These are phyloP conservation scores for Helostoma temminkii DNA, from an alignment of 2,797 vertebrate genomes.

Conservation along the genomic window DNA sequence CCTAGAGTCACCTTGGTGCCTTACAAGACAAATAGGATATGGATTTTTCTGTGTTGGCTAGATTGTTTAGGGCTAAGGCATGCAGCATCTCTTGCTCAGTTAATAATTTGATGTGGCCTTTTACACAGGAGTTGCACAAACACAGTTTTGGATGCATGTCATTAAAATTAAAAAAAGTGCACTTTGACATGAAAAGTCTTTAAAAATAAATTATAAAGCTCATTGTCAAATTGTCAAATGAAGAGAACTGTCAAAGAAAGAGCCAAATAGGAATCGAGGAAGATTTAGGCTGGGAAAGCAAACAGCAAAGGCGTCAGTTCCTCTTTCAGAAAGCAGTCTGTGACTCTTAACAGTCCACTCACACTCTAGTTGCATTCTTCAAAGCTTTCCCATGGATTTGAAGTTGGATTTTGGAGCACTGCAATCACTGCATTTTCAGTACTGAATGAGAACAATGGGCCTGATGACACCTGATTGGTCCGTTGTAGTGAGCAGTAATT, in stretches of 20 bases:
- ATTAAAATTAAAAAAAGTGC: too few species aligned
- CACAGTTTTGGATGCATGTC: too few species aligned
- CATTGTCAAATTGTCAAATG: too few species aligned
- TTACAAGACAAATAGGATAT: background rate
- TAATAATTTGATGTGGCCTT: too few species aligned
- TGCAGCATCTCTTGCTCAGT: too few species aligned
- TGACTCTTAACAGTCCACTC: slow-evolving; percentile 76
- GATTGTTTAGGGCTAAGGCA: too few species aligned
- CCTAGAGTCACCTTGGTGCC: slow-evolving; percentile 10
- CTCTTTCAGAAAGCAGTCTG: slow-evolving; percentile 51
- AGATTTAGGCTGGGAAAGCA: slow-evolving; percentile 42
- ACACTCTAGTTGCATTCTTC: slow-evolving; percentile 57
- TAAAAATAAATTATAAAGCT: too few species aligned
- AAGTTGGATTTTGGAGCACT: slow-evolving; percentile 39
- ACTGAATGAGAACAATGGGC: slow-evolving; percentile 26
- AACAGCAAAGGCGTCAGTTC: slow-evolving; percentile 37
- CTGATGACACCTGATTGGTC: slow-evolving; percentile 43
- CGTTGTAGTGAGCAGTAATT: slow-evolving; percentile 31
- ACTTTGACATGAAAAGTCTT: too few species aligned
- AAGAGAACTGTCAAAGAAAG: slow-evolving; percentile 16
- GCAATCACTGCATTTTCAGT: slow-evolving; percentile 70
- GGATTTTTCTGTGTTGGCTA: background rate
- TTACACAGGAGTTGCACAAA: too few species aligned
- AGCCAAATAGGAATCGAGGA: slow-evolving; percentile 22
- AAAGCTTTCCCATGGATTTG: slow-evolving; percentile 60